Conservation (phyloP, 2,113 vertebrate genomes). For the Struthidea cinerea region DNA sequence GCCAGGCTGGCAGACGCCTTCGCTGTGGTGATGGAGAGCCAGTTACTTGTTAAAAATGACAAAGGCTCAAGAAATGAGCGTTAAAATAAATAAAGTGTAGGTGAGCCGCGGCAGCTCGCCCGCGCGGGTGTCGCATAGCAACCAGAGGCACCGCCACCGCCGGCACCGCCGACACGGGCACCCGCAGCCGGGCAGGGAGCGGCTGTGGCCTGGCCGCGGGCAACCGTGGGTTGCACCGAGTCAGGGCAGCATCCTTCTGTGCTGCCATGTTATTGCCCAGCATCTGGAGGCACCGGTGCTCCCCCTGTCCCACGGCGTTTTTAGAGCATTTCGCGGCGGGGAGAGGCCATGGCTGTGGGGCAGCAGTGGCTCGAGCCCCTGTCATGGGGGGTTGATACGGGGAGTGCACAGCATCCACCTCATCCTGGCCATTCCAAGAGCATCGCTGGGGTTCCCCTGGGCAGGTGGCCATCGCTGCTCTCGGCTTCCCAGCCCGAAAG, state of each 20-base stretch:
- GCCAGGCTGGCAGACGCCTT: slow-evolving; percentile 22
- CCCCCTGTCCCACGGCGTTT: rapidly evolving
- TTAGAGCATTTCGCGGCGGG: rapidly evolving
- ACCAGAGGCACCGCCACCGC: slow-evolving; percentile 10
- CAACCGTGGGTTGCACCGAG: not conserved
- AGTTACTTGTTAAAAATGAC: slow-evolving; percentile 35
- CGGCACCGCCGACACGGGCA: not conserved
- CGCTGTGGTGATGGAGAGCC: not conserved
- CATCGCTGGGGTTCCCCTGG: not conserved
- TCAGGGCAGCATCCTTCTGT: not conserved
- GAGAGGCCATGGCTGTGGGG: not conserved
- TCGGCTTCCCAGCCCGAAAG: rapidly evolving
- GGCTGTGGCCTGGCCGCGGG: not conserved
- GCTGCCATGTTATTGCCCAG: not conserved
- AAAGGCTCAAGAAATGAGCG: slow-evolving; percentile 37
- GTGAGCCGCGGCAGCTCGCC: slow-evolving; percentile 52
- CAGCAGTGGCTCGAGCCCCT: rapidly evolving
- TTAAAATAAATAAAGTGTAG: slow-evolving; percentile 68
- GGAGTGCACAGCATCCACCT: not conserved
- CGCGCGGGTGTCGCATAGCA: slow-evolving; percentile 57
- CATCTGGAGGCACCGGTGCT: not conserved
- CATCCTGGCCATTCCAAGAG: not conserved
- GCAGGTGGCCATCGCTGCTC: rapidly evolving
- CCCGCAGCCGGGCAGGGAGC: not conserved
- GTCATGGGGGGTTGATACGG: rapidly evolving